Base-by-base conservation (phyloP, 2,113 vertebrate species). In the Halichoeres trimaculatus region DNA sequence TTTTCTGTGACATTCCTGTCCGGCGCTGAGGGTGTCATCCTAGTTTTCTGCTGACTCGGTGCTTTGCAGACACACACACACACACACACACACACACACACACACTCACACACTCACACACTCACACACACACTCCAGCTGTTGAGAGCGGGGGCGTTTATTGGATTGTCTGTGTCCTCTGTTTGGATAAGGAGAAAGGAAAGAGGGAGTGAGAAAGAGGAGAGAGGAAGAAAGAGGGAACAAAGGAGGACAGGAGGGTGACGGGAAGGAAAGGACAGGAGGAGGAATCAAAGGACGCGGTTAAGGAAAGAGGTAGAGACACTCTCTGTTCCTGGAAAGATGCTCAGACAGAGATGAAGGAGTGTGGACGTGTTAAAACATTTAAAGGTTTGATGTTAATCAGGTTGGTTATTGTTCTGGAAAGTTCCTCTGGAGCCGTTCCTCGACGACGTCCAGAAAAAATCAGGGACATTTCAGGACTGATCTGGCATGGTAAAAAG, bases 91-190 rank as follows among this genome's bases (percentile, higher is more conserved):
- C 56, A 24, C 69, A 30, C 3, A 30, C 30, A 30, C 30, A 30
- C 30, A 30, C 30, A 4, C 6, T 30, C 30, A 4, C 30, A 3
- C 24, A 54, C 30, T 53, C 74, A 59, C 57, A 53, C 55, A 63
- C 74, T 24, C 64, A 60, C 73, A 76, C 83, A 80, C 83, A 82
- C 89, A 60, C 83, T 85, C 86, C 90, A 91, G 90, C 89, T 92
- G 88, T 92, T 88, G 81, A 80, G 58, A 85, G 77, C 24, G 68
- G 48, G 79, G 79, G 86, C 67, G 77, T 90, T 90, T 90, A 89
- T 92, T 91, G 89, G 89, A 91, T 90, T 90, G 89, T 90, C 86
- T 85, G 66, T 89, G 91, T 90, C 90, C 90, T 92, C 89, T 90
- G 84, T 92, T 88, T 88, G 88, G 81, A 88, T 84, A 87, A 89